These are phyloP conservation scores for Redunca redunca DNA, from an alignment of 2,113 vertebrate genomes.

Conservation along the genomic window DNA sequence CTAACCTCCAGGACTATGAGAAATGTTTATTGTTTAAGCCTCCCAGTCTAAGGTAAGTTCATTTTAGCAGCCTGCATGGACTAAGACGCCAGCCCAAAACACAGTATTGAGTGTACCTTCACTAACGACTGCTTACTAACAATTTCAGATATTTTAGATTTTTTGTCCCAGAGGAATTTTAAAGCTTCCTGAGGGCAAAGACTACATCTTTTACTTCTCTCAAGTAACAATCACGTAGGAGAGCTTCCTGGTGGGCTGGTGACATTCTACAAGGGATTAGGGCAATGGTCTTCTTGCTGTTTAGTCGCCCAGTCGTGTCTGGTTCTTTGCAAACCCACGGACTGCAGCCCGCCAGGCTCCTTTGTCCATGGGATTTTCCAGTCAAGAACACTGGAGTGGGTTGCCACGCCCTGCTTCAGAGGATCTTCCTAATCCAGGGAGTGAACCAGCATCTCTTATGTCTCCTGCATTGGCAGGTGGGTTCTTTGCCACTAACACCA, in stretches of 20 bases:
- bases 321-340: not conserved
- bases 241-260: not conserved
- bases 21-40: too few relatives aligned
- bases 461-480: not conserved
- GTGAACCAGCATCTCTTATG: not conserved
- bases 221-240: not conserved
- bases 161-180: not conserved
- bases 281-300: not conserved
- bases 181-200: not conserved
- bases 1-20: not conserved
- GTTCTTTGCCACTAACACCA: not conserved
- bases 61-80: not conserved
- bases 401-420: not conserved
- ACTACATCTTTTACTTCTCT: not conserved
- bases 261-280: too few relatives aligned
- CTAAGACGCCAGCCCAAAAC: too few relatives aligned
- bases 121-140: not conserved
- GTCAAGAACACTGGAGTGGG: not conserved
- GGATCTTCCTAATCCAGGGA: not conserved
- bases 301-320: not conserved
- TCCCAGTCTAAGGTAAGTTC: not conserved
- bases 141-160: not conserved
- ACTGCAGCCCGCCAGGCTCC: not conserved
- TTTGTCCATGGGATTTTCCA: not conserved
- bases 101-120: fast-evolving